Evolutionary conservation across 1,140 invertebrate genomes (phyloP).

Genomic region (Drosophila arawakana): DNA sequence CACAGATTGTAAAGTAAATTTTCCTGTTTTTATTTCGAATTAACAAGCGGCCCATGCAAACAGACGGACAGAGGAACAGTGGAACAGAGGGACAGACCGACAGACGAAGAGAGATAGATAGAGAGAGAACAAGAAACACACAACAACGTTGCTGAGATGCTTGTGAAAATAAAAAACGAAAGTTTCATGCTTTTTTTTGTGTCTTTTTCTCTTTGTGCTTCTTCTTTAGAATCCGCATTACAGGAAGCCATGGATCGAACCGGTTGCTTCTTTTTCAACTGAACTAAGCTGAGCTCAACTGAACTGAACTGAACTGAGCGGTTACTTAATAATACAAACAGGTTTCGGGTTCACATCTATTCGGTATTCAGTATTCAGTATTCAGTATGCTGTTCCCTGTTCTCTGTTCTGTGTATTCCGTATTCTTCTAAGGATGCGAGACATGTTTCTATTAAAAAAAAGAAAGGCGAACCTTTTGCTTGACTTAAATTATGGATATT

Average conservation of each 20-base stretch:
- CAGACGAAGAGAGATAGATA: neutral
- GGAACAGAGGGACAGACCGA: conserved; percentile 5
- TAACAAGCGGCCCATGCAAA: conserved; percentile 72
- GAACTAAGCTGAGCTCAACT: conserved; percentile 20
- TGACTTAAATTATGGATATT: conserved; percentile 73
- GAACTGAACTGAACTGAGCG: conserved; percentile 36
- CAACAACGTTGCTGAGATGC: conserved; percentile 17
- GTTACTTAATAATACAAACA: conserved; percentile 81
- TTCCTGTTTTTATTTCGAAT: conserved; percentile 82
- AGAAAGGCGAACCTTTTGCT: conserved; percentile 34
- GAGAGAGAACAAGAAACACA: conserved; percentile 6
- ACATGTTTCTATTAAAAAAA: neutral
- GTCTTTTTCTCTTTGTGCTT: conserved; percentile 17
- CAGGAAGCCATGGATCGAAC: conserved; percentile 67
- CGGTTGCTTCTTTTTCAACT: conserved; percentile 48
- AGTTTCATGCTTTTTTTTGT: conserved; percentile 59
- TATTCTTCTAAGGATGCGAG: conserved; percentile 45
- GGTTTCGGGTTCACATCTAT: conserved; percentile 46
- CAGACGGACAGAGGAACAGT: conserved; percentile 29
- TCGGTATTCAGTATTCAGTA: no score
- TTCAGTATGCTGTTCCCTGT: no score
- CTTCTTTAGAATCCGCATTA: conserved; percentile 59
- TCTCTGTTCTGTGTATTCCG: conserved; percentile 8
- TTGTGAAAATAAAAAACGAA: conserved; percentile 72
- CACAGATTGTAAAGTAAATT: conserved; percentile 82